Evolutionary conservation across 2,888 invertebrate species (phyloP).

Genomic region (Chamaedrilus cognettii): DNA sequence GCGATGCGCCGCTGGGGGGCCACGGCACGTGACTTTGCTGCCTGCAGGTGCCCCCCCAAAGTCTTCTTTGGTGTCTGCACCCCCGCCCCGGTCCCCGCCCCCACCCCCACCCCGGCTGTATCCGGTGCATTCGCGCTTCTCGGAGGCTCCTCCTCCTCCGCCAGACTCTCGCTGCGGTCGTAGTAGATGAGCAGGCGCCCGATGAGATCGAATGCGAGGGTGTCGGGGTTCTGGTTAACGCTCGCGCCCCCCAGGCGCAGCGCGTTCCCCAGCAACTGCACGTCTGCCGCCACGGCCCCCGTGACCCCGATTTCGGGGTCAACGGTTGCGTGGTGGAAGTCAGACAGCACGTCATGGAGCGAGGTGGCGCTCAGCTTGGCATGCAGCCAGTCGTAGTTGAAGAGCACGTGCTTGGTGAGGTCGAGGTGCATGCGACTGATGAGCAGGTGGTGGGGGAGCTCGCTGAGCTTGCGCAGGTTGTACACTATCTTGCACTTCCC

Average conservation of each 20-base stretch:
- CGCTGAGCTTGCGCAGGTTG: conserved; percentile 50
- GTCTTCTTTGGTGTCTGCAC: background rate
- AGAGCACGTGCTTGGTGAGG: conserved; percentile 88
- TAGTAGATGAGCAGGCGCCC: conserved; percentile 90
- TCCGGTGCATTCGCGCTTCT: background rate
- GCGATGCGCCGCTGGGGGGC: conserved; percentile 64
- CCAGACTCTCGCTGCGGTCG: conserved; percentile 66
- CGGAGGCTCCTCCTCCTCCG: background rate
- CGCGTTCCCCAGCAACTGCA: conserved; percentile 27
- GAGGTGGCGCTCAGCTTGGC: conserved; percentile 92
- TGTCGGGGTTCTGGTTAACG: conserved; percentile 33
- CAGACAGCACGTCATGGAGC: conserved; percentile 88
- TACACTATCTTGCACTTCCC: conserved; percentile 24
- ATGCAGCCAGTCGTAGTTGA: conserved; percentile 96
- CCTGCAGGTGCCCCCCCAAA: background rate
- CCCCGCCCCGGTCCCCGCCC: background rate
- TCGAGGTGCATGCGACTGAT: conserved; percentile 70
- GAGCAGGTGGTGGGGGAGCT: conserved; percentile 47
- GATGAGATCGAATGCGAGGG: conserved; percentile 82
- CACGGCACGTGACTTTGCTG: background rate
- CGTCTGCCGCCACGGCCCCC: conserved; percentile 13
- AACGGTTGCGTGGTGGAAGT: conserved; percentile 65
- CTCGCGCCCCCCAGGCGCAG: conserved; percentile 30
- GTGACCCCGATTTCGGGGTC: background rate
- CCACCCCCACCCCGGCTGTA: background rate